Percentiles rank a stretch among this genome's conserved stretches.
phyloP scores from a whole-genome alignment of 1,140 invertebrate species.

The Laupala kohalensis region DNA sequence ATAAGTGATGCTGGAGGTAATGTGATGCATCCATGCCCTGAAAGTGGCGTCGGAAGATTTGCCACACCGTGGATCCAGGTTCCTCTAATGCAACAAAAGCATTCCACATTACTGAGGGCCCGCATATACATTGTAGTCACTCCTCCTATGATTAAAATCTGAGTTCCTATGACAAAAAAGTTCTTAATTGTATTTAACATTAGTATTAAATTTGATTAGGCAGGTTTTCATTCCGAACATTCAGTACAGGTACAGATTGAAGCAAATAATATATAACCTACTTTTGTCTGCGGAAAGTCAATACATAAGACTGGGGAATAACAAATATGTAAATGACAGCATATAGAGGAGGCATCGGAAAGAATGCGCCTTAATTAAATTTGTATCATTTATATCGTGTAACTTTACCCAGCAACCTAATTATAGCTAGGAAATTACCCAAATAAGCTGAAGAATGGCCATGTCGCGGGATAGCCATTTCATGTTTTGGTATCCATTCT shows the following conservation, averaged over 20 bases:
- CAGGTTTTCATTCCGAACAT: too few species aligned
- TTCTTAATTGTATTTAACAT: neutral
- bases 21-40: constrained; percentile 40
- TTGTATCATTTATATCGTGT: neutral
- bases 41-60: constrained; percentile 36
- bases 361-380: neutral
- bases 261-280: neutral
- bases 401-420: neutral
- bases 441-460: constrained; percentile 43
- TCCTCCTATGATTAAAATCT: constrained; percentile 44
- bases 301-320: neutral
- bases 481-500: constrained; percentile 35
- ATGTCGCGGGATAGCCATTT: constrained; percentile 42
- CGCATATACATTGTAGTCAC: constrained; percentile 44
- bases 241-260: neutral
- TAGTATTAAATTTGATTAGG: too few species aligned
- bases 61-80: constrained; percentile 42
- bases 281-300: neutral
- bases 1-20: constrained; percentile 33
- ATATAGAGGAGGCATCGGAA: neutral
- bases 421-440: constrained; percentile 23
- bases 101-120: constrained; percentile 42
- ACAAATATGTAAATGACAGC: neutral
- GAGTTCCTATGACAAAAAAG: constrained; percentile 21
- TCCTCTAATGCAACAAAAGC: constrained; percentile 38